Evolutionary conservation across 2,888 invertebrate genomes (phyloP), one percentile per base, ranked within the genome.

Genomic region (Digitonthophagus gazella): DNA sequence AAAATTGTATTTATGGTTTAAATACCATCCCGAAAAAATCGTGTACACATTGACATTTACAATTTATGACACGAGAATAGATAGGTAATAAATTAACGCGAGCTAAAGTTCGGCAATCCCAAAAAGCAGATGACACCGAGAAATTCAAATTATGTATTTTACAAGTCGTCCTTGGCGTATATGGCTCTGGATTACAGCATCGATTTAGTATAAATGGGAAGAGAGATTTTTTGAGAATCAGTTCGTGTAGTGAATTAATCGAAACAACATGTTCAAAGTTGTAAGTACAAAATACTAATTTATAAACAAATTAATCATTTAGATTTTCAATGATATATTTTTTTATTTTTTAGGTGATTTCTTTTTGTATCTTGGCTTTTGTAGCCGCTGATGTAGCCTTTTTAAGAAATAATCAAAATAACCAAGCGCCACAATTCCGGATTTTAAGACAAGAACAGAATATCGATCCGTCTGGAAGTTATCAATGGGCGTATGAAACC

Each of bases 401-500:
- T 22, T 15, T 70, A 6, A 67, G 44, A 20, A 76, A 77, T 71
- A 73, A 78, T 78, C 71, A 79, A 76, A 84, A 86, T 57, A 86
- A 85, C 5, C 14, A n/a, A 2, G 67, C 64, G 3, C 70, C 64
- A 15, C 55, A 19, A 4, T 65, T 70, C 14, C 67, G 70, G 5
- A 70, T 70, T 15, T 64, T 70, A 0, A 67, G 70, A 14, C 70
- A 70, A 56, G 70, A 70, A 64, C 67, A 67, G 57, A 68, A 70
- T 63, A 55, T 67, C 16, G 68, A 66, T 22, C 70, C 70, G 11
- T 22, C 67, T 6, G 87, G 87, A 69, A 81, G 80, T 70, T 87
- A 83, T 80, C 80, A 74, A 72, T 86, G 85, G 76, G 78, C 76
- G 67, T 88, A 86, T 72, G 87, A 88, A 80, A 88, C 88, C 16